Evolutionary conservation across 2,797 vertebrate species (phyloP).

Genomic region (Cirrhinus mrigala): DNA sequence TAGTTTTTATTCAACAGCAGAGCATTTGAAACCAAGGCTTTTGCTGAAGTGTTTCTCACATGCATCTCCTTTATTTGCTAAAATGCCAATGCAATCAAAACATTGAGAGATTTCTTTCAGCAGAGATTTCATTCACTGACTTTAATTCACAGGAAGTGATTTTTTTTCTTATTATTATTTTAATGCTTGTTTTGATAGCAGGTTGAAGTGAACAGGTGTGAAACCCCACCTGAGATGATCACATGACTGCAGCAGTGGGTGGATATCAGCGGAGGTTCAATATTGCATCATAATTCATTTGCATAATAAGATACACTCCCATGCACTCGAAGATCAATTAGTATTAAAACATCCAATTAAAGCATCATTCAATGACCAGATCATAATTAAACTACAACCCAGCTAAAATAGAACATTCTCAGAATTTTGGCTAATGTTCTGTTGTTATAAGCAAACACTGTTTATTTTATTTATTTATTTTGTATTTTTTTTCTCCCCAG

Average conservation of each 20-base stretch:
- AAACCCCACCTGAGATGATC: constrained; percentile 4
- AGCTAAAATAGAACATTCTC: neutral
- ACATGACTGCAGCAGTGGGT: neutral
- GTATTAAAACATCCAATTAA: neutral
- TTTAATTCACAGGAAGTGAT: no score
- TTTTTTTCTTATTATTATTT: no score
- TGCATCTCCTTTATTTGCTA: neutral
- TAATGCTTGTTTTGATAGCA: neutral
- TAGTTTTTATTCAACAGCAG: neutral
- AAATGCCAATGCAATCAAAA: neutral
- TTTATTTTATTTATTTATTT: no score
- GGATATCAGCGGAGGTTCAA: neutral
- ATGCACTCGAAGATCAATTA: neutral
- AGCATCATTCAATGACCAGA: neutral
- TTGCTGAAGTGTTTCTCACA: neutral
- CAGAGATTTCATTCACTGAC: neutral
- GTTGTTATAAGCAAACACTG: no score
- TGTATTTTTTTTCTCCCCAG: no score
- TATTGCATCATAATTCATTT: neutral
- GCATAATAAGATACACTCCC: neutral
- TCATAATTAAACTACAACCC: neutral
- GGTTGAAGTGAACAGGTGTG: neutral
- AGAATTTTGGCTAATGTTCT: no score
- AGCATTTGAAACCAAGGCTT: neutral
- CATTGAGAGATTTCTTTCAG: neutral